phyloP scores from a whole-genome alignment of 2,113 vertebrate species.

The Odocoileus hemionus region DNA sequence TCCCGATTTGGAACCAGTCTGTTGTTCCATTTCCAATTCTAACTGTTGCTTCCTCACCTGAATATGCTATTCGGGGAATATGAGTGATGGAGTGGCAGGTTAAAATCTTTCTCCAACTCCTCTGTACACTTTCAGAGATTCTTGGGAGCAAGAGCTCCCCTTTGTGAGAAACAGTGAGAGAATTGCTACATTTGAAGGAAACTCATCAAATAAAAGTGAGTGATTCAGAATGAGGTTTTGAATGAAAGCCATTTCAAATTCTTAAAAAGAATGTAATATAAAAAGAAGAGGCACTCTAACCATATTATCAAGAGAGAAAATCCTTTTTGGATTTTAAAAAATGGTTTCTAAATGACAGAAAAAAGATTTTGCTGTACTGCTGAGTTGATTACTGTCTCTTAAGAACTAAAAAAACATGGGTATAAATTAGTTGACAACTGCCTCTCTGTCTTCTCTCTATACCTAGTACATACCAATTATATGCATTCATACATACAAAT shows the following conservation, averaged over 20 bases:
- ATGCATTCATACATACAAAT: not conserved
- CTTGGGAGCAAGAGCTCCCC: not conserved
- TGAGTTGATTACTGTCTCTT: not conserved
- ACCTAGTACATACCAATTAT: not conserved
- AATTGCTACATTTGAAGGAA: not conserved
- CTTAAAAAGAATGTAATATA: not conserved
- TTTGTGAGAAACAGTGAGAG: not conserved
- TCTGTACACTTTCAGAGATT: not conserved
- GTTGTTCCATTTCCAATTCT: not conserved
- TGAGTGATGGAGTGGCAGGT: not conserved
- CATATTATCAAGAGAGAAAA: constrained; percentile 5
- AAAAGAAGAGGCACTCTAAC: constrained; percentile 18
- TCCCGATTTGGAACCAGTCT: not conserved
- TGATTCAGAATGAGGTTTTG: not conserved
- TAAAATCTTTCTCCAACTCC: not conserved
- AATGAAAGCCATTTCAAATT: constrained; percentile 43
- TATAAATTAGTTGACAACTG: not conserved
- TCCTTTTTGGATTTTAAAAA: not conserved
- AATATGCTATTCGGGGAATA: not conserved
- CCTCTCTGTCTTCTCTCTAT: not conserved
- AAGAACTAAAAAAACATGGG: not conserved
- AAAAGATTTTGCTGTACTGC: not conserved
- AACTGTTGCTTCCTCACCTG: not conserved
- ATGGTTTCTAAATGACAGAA: not conserved
- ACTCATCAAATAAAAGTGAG: not conserved